Base-by-base conservation (phyloP, 2,113 vertebrate genomes). In the Brachirus orientalis region DNA sequence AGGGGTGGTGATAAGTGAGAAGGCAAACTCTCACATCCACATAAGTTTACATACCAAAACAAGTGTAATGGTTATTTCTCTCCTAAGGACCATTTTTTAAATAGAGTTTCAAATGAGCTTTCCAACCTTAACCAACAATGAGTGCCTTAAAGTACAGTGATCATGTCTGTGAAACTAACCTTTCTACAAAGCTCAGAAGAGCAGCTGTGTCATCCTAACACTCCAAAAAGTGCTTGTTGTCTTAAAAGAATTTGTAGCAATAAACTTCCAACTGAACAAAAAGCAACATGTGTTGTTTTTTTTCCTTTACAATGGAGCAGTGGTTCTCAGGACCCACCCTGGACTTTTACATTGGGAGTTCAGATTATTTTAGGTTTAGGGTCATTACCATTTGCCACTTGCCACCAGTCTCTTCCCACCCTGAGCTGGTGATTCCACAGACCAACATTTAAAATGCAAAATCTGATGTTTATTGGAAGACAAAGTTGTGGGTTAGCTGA, bases 31-130 rank as follows among this genome's bases (percentile, higher is more conserved):
- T 45, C 66, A 60, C 81, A 77, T 77, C 83, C 61, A 52, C 71
- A 17, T 0, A 40, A n/a, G 59, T 82, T 86, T 67, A 81, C 56
- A 51, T 38, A 70, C 51, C 62, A 63, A 55, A 64, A 46, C 36
- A 60, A 69, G 54, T 19, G 20, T 60, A 0, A 0, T 64, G 51
- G 22, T 51, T 67, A 14, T 51, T 35, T 70, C 22, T 56, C 4
- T 58, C 45, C 69, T 54, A 71, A 62, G 82, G 85, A 89, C 86
- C 81, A 80, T 67, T 75, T 75, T 60, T 50, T 18, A 48, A 58
- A 28, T 28, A 28, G 82, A 45, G 46, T 20, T 16, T 35, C 7
- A 18, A n/a, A 57, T 17, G 8, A 17, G 35, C 17, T 43, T 61
- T 41, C 33, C 18, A 51, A 54, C 41, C 14, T 28, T 61, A 64